A percentile compares a stretch with the other conserved stretches of the same genome.
Evolutionary conservation across 2,888 invertebrate genomes (phyloP).

Genomic region (Drosophila acutilabella): DNA sequence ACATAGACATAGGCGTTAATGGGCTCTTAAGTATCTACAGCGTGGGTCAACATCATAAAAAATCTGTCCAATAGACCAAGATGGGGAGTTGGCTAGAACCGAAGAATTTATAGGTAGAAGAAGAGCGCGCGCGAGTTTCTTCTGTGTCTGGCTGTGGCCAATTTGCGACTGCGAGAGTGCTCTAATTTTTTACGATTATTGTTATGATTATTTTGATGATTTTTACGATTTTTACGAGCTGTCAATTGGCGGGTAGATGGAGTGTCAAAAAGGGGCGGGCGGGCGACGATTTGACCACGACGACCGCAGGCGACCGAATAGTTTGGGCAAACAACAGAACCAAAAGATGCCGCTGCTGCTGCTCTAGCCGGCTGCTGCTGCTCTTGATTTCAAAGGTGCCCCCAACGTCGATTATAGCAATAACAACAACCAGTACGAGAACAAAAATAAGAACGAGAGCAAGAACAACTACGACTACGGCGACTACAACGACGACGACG

Average conservation of each 20-base stretch:
- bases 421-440: constrained; percentile 12
- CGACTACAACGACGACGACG: constrained; percentile 18
- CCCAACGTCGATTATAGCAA: constrained; percentile 44
- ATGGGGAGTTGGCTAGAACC: constrained; percentile 2
- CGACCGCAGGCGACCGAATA: constrained; percentile 70
- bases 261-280: constrained; percentile 26
- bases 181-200: constrained; percentile 84
- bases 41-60: constrained; percentile 56
- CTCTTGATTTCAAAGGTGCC: constrained; percentile 40
- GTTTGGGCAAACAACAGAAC: constrained; percentile 52
- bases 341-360: constrained; percentile 56
- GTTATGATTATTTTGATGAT: constrained; percentile 84
- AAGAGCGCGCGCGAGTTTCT: constrained; percentile 50
- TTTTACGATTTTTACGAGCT: constrained; percentile 80
- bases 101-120: constrained; percentile 1
- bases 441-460: constrained; percentile 16
- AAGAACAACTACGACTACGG: constrained; percentile 16
- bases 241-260: constrained; percentile 72
- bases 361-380: constrained; percentile 45
- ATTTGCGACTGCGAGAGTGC: constrained; percentile 57
- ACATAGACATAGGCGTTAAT: constrained; percentile 45
- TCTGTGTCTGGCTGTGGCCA: constrained; percentile 58
- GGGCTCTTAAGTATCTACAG: constrained; percentile 56
- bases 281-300: constrained; percentile 69
- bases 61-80: constrained; percentile 11